Base-by-base conservation (phyloP, 2,888 invertebrate species). In the Sphaerophoria rueppellii region DNA sequence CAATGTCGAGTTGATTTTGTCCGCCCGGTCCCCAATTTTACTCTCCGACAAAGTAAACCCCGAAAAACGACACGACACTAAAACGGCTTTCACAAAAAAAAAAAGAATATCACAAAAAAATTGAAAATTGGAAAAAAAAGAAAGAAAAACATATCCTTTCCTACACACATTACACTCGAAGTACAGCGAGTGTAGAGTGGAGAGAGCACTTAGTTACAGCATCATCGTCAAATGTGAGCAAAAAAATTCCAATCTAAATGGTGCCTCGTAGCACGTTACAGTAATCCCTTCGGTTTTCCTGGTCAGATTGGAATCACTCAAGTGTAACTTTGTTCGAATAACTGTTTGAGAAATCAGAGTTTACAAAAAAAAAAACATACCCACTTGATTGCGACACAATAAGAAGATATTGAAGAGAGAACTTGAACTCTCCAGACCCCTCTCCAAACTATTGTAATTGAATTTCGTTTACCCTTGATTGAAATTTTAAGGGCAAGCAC, bases 281-380 rank as follows among this genome's bases (percentile, higher is more conserved):
- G 76, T 80, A 85, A 85, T 85, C 85, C 81, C 72, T 76, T 57
- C 43, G 57, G 32, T 57, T 55, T 57, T 58, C 57, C 57, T 70
- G 70, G 76, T 85, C 81, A 76, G 73, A 85, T 77, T 77, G 85
- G 48, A 77, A 46, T 81, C 85, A 85, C 73, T 81, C 72, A 81
- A 80, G 85, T 85, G 85, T 73, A 85, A 85, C 81, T 77, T 70
- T 69, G 43, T 60, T 54, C 35, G 72, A 75, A 57, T 57, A 60
- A 52, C 52, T 76, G 52, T 37, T 65, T 1, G 52, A 9, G 58
- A 67, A 48, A 65, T 75, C 34, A 48, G 37, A 12, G 54, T 16
- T 37, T 6, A 34, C n/a, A 65, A 60, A 65, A 70, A 65, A 70
- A 55, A 71, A 50, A 71, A 63, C 40, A 12, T 12, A 52, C 11